These are phyloP conservation scores for Drosophila repleta DNA, from an alignment of 1,140 invertebrate genomes.

Conservation along the genomic window DNA sequence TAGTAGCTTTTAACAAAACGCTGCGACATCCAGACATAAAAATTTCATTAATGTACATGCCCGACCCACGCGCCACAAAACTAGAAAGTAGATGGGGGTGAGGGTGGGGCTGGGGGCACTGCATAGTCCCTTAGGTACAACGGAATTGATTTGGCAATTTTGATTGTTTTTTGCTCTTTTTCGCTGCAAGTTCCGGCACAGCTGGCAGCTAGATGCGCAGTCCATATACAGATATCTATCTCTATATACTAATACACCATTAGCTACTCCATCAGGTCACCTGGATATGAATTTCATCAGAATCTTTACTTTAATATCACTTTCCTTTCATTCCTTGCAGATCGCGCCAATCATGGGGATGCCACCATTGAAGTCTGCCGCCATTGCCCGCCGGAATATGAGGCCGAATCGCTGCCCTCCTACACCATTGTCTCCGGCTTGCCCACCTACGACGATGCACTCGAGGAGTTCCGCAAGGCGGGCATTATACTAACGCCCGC, in stretches of 20 bases:
- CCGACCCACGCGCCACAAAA: conserved; percentile 48
- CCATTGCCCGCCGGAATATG: conserved; percentile 79
- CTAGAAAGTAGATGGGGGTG: conserved; percentile 9
- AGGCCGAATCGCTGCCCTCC: conserved; percentile 86
- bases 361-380: conserved; percentile 75
- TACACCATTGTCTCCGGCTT: conserved; percentile 87
- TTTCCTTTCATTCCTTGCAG: conserved; percentile 30
- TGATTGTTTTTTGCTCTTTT: conserved; percentile 47
- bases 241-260: too few species aligned
- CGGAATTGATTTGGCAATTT: conserved; percentile 71
- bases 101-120: conserved; percentile 2
- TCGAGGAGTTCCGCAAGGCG: conserved; percentile 85
- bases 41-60: conserved; percentile 67
- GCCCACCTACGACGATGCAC: conserved; percentile 87
- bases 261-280: too few species aligned
- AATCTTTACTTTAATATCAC: too few species aligned
- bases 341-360: conserved; percentile 77
- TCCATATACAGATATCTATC: too few species aligned
- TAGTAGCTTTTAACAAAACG: conserved; percentile 64
- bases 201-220: background rate
- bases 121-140: conserved; percentile 47
- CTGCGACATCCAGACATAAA: conserved; percentile 61
- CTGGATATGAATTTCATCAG: too few species aligned
- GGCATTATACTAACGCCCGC: conserved; percentile 75
- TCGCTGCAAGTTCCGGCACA: conserved; percentile 8